These are phyloP conservation scores for Rotaria macrura DNA, from an alignment of 2,888 invertebrate species.

Conservation along the genomic window DNA sequence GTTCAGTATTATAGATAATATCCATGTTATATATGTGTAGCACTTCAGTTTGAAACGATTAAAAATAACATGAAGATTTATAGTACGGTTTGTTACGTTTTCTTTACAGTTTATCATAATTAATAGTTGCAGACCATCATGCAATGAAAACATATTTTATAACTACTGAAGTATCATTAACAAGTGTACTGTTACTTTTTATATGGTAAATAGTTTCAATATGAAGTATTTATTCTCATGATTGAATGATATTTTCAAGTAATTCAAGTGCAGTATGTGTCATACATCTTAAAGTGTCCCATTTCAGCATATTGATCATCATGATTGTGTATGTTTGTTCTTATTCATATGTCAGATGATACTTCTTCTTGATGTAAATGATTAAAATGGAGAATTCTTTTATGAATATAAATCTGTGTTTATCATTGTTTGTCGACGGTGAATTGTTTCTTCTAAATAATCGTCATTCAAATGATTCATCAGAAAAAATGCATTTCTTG, in stretches of 20 bases:
- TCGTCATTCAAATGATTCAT: slow-evolving; percentile 74
- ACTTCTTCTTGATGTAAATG: slow-evolving; percentile 99
- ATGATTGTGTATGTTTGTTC: slow-evolving; percentile 96
- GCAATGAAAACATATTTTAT: slow-evolving; percentile 97
- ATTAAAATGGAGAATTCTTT: slow-evolving; percentile 92
- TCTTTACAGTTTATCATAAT: slow-evolving; percentile 99
- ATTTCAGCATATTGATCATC: slow-evolving; percentile 97
- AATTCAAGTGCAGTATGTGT: slow-evolving; percentile 98
- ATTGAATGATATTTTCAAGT: slow-evolving; percentile 99
- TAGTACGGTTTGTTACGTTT: slow-evolving; percentile 83
- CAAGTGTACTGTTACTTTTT: slow-evolving; percentile 97
- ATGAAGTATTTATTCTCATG: slow-evolving; percentile 98
- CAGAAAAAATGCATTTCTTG: not conserved
- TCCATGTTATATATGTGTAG: slow-evolving; percentile 98
- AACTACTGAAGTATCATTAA: slow-evolving; percentile 99
- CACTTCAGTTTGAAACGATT: slow-evolving; percentile 99
- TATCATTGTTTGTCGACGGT: slow-evolving; percentile 96
- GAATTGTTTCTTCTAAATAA: slow-evolving; percentile 76
- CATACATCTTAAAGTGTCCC: slow-evolving; percentile 93
- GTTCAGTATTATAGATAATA: slow-evolving; percentile 95
- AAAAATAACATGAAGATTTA: too few relatives aligned
- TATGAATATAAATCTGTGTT: slow-evolving; percentile 93
- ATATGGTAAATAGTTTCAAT: slow-evolving; percentile 90
- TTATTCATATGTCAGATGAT: slow-evolving; percentile 97
- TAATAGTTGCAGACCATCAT: slow-evolving; percentile 99